Evolutionary conservation across 2,888 invertebrate species (phyloP).

Genomic region (Mythimna loreyi): DNA sequence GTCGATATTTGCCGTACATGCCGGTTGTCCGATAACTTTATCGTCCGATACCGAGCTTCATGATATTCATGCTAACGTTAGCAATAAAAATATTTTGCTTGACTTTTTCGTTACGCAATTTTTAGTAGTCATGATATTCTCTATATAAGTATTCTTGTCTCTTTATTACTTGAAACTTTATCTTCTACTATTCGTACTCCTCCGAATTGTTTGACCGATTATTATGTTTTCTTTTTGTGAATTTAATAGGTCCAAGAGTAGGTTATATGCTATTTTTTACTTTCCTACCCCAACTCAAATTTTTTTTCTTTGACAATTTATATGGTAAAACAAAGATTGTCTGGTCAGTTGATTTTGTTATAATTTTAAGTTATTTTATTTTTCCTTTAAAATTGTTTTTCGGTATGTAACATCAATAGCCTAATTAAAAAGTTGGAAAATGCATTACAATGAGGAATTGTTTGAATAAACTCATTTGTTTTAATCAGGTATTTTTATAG

Average conservation of each 20-base stretch:
- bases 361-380: not conserved
- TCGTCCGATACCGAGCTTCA: too few relatives aligned
- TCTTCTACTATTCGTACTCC: not conserved
- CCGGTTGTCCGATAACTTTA: too few relatives aligned
- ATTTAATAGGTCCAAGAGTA: too few relatives aligned
- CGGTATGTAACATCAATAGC: not conserved
- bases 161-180: not conserved
- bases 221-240: too few relatives aligned
- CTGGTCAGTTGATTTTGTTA: not conserved
- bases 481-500: too few relatives aligned
- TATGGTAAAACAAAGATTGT: too few relatives aligned
- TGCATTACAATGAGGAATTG: not conserved
- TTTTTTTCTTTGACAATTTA: too few relatives aligned
- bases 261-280: too few relatives aligned
- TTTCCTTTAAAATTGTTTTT: not conserved
- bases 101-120: conserved; percentile 14
- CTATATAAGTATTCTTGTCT: not conserved
- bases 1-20: too few relatives aligned
- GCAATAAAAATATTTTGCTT: conserved; percentile 7
- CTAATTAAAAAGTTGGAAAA: too few relatives aligned
- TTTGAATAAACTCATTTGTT: not conserved
- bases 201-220: too few relatives aligned
- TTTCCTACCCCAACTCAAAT: too few relatives aligned
- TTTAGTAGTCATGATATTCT: conserved; percentile 1
- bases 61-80: not conserved